phyloP scores from a whole-genome alignment of 1,140 invertebrate genomes.

The Holcopasites calliopsidis region DNA sequence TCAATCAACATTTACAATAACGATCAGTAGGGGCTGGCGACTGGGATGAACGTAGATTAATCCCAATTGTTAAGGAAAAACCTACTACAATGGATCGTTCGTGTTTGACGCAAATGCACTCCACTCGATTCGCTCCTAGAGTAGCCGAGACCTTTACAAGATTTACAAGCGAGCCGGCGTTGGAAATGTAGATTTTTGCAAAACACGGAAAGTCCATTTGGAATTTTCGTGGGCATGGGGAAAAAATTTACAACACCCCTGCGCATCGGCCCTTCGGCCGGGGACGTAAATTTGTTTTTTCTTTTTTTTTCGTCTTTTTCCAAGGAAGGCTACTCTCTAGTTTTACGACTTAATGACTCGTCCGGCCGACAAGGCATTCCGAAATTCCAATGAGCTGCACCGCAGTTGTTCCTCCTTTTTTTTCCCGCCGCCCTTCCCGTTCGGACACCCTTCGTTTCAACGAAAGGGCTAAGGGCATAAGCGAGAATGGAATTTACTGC shows the following conservation, averaged over 20 bases:
- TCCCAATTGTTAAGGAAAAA: too few relatives aligned
- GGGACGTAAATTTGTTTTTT: constrained; percentile 21
- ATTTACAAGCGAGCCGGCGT: neutral
- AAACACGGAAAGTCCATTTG: constrained; percentile 23
- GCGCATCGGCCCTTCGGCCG: neutral
- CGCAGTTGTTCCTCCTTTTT: neutral
- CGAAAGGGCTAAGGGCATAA: constrained; percentile 20
- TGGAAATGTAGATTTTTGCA: constrained; percentile 3
- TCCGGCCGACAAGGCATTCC: neutral
- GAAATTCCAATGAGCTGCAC: constrained; percentile 13
- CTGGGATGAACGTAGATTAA: constrained; percentile 28
- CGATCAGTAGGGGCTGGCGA: constrained; percentile 34
- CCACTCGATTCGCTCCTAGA: neutral
- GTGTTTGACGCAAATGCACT: too few relatives aligned
- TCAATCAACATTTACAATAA: constrained; percentile 66
- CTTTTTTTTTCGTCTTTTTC: neutral
- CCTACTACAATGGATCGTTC: too few relatives aligned
- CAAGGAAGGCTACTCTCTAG: constrained; percentile 10
- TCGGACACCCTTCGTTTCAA: neutral
- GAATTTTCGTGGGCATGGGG: neutral
- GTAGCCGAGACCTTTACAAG: neutral
- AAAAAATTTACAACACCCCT: constrained; percentile 27
- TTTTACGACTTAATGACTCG: constrained; percentile 51
- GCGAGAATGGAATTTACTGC: constrained; percentile 4
- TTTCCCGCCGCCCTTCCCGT: too few relatives aligned